These are phyloP conservation scores for Upupa epops DNA, from an alignment of 2,113 vertebrate species.

Conservation along the genomic window DNA sequence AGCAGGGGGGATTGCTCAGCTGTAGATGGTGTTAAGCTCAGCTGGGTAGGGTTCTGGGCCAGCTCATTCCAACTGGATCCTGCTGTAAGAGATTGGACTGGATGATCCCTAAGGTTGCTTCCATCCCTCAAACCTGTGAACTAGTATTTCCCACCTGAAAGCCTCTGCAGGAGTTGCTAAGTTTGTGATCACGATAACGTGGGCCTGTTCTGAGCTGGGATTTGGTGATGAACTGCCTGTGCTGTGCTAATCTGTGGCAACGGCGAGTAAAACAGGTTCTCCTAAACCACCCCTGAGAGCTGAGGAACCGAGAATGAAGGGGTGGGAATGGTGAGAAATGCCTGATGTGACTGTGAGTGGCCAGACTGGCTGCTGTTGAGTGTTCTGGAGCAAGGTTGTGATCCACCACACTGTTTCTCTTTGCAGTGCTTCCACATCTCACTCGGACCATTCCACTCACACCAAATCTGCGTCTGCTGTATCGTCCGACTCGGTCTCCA, in stretches of 20 bases:
- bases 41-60: too few relatives aligned
- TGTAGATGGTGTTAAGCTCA: too few relatives aligned
- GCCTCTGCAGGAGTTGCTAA: not conserved
- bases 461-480: conserved; percentile 80
- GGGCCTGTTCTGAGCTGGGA: not conserved
- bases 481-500: conserved; percentile 85
- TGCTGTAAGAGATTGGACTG: too few relatives aligned
- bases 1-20: too few relatives aligned
- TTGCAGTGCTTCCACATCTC: conserved; percentile 85
- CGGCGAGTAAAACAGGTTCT: not conserved
- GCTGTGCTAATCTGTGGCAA: not conserved
- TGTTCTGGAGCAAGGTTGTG: not conserved
- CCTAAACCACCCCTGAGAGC: not conserved
- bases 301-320: not conserved
- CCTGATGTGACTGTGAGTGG: not conserved
- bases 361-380: not conserved
- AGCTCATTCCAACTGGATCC: too few relatives aligned
- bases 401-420: conserved; percentile 7
- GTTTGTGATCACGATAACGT: not conserved
- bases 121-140: too few relatives aligned
- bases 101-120: too few relatives aligned
- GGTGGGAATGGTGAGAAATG: not conserved
- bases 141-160: conserved; percentile 54
- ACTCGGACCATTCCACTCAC: conserved; percentile 87
- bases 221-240: not conserved